Evolutionary conservation across 1,140 invertebrate genomes (phyloP).

Genomic region (Adoxophyes honmai): DNA sequence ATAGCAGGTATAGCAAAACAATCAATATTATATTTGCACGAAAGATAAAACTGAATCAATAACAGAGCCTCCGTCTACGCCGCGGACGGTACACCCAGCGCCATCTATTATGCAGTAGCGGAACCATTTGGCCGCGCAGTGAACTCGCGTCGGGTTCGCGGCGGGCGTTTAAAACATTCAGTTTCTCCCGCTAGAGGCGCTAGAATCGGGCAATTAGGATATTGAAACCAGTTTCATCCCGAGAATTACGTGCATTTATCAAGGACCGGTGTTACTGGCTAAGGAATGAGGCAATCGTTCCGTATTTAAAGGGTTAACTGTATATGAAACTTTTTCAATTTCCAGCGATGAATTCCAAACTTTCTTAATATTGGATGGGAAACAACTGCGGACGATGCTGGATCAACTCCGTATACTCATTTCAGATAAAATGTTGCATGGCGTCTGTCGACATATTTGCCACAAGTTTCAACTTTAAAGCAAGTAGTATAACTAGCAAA

Average conservation of each 20-base stretch:
- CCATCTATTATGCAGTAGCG: slow-evolving; percentile 57
- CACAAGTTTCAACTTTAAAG: no score
- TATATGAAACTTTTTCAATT: slow-evolving; percentile 12
- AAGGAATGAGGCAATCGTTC: neutral
- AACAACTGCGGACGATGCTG: neutral
- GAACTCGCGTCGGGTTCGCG: slow-evolving; percentile 7
- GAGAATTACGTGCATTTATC: slow-evolving; percentile 5
- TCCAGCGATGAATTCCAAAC: slow-evolving; percentile 4
- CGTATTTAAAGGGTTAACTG: slow-evolving; percentile 1
- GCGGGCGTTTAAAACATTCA: slow-evolving; percentile 27
- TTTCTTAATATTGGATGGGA: neutral
- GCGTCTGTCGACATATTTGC: no score
- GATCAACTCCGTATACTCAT: no score
- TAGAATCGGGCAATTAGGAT: neutral
- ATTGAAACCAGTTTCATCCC: slow-evolving; percentile 12
- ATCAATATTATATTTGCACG: slow-evolving; percentile 49
- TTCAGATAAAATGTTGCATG: no score
- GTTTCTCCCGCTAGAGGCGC: slow-evolving; percentile 9
- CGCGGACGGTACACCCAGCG: slow-evolving; percentile 27
- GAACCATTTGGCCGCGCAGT: slow-evolving; percentile 19
- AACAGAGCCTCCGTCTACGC: slow-evolving; percentile 7
- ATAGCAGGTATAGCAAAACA: slow-evolving; percentile 37
- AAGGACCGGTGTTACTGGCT: slow-evolving; percentile 4
- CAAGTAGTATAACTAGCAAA: no score
- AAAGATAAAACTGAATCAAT: slow-evolving; percentile 53